Evolutionary conservation across 2,797 vertebrate species (phyloP).

Genomic region (Protonibea diacanthus): DNA sequence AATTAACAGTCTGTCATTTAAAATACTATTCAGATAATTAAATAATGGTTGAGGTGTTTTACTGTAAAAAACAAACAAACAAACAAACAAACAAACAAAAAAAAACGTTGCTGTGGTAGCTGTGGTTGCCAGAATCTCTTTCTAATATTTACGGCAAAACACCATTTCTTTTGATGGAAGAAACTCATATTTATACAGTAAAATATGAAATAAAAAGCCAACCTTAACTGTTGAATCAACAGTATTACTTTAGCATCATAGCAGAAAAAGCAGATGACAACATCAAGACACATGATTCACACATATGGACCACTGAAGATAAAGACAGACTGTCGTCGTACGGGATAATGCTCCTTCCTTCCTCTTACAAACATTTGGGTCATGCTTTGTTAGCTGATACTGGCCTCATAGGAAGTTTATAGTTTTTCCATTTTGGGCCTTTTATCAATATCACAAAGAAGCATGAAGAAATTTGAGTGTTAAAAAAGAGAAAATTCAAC

Average conservation of each 20-base stretch:
- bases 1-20: no score
- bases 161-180: no score
- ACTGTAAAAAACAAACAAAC: no score
- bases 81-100: no score
- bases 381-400: background rate
- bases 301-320: background rate
- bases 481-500: slow-evolving; percentile 20
- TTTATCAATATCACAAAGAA: slow-evolving; percentile 17
- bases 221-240: no score
- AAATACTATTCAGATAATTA: no score
- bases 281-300: slow-evolving; percentile 10
- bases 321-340: background rate
- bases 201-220: no score
- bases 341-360: background rate
- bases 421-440: background rate
- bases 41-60: no score
- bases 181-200: no score
- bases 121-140: no score
- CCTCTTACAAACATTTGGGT: background rate
- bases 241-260: background rate
- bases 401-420: background rate
- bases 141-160: no score
- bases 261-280: slow-evolving; percentile 23
- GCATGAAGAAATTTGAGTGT: slow-evolving; percentile 27
- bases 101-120: no score